phyloP scores from a whole-genome alignment of 2,113 vertebrate genomes.

The Gobius niger region DNA sequence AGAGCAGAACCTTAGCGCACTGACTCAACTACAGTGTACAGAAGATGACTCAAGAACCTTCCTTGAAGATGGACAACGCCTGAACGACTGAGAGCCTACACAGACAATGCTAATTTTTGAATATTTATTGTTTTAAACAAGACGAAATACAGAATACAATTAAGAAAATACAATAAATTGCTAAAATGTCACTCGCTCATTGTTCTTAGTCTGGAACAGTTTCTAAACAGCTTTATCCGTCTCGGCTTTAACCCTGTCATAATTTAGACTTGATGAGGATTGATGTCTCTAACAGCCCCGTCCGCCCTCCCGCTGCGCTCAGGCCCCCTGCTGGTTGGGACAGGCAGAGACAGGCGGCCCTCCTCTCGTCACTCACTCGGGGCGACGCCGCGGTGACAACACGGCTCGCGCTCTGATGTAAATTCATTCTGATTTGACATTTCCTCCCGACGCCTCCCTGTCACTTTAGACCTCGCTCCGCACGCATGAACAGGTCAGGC shows the following conservation, averaged over 20 bases:
- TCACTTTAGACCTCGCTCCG: constrained; percentile 69
- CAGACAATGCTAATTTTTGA: too few species aligned
- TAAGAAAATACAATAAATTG: too few species aligned
- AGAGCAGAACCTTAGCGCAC: too few species aligned
- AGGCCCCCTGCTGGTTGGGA: constrained; percentile 16
- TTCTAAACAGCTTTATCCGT: background rate
- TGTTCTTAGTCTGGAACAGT: background rate
- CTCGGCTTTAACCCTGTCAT: background rate
- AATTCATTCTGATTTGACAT: constrained; percentile 82
- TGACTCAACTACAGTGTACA: too few species aligned
- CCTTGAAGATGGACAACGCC: too few species aligned
- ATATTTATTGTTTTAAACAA: too few species aligned
- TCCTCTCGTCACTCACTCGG: constrained; percentile 53
- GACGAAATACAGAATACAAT: too few species aligned
- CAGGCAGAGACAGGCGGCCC: constrained; percentile 28
- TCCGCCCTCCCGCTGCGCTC: constrained; percentile 11
- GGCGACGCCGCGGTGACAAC: constrained; percentile 42
- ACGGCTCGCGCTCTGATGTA: constrained; percentile 70
- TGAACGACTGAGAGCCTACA: too few species aligned
- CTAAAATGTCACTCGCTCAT: too few species aligned
- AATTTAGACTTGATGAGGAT: constrained; percentile 7
- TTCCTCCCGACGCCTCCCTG: constrained; percentile 72
- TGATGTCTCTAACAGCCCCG: constrained; percentile 2
- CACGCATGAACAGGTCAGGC: constrained; percentile 56
- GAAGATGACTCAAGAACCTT: too few species aligned